A percentile compares a stretch with the other conserved stretches of the same genome.
phyloP scores from a whole-genome alignment of 2,797 vertebrate genomes.

The Ctenochaetus hawaiiensis region DNA sequence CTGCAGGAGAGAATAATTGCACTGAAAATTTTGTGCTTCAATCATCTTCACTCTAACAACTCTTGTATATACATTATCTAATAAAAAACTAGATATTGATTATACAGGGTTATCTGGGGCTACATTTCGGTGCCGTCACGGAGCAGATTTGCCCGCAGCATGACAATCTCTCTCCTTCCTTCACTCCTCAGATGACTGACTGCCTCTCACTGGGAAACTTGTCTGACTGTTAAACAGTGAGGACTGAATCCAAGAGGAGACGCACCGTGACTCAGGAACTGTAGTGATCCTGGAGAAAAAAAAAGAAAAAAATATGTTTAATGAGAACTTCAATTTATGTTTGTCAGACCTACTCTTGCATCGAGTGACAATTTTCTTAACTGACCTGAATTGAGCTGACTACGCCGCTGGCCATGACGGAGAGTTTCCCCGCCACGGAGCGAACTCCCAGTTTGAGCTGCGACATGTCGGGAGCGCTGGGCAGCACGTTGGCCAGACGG shows the following conservation, averaged over 20 bases:
- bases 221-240: constrained; percentile 1
- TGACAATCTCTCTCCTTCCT: constrained; percentile 1
- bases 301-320: background rate
- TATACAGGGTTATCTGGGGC: constrained; percentile 25
- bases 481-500: constrained; percentile 89
- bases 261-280: constrained; percentile 70
- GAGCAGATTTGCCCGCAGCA: constrained; percentile 30
- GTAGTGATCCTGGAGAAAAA: constrained; percentile 84
- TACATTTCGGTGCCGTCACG: background rate
- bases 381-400: constrained; percentile 95
- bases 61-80: constrained; percentile 34
- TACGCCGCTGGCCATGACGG: constrained; percentile 95
- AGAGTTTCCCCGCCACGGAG: constrained; percentile 94
- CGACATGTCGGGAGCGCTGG: constrained; percentile 92
- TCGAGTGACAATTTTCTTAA: background rate
- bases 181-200: constrained; percentile 2
- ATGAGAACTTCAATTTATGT: background rate
- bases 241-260: constrained; percentile 1
- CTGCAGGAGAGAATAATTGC: constrained; percentile 17
- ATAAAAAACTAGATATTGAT: constrained; percentile 56
- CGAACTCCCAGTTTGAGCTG: constrained; percentile 94
- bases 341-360: background rate
- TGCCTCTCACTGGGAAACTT: constrained; percentile 23
- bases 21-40: constrained; percentile 49
- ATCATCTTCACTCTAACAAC: constrained; percentile 21